phyloP scores from a whole-genome alignment of 1,140 invertebrate genomes.

The Drosophila gunungcola region DNA sequence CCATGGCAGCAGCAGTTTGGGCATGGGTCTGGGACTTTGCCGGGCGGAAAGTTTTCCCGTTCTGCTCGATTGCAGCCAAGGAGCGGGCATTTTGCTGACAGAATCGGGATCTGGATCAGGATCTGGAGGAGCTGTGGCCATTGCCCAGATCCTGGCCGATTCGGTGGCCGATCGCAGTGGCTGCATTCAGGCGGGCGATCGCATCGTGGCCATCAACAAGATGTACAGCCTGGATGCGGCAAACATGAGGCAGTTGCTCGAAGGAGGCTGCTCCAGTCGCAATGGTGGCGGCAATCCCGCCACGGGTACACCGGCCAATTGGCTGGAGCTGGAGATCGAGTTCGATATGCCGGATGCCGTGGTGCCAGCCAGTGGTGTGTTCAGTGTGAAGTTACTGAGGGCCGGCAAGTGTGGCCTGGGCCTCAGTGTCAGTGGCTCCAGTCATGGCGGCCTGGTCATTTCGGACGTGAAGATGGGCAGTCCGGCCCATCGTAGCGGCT shows the following conservation, averaged over 20 bases:
- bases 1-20: constrained; percentile 59
- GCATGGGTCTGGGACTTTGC: constrained; percentile 72
- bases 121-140: constrained; percentile 58
- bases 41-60: constrained; percentile 82
- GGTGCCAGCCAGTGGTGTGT: constrained; percentile 94
- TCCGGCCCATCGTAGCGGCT: constrained; percentile 94
- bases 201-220: constrained; percentile 93
- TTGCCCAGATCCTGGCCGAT: constrained; percentile 76
- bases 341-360: constrained; percentile 97
- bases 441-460: constrained; percentile 88
- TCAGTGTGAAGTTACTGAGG: constrained; percentile 94
- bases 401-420: constrained; percentile 91
- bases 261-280: constrained; percentile 21
- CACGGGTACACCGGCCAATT: constrained; percentile 48
- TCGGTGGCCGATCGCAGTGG: constrained; percentile 87
- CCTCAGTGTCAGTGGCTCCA: constrained; percentile 91
- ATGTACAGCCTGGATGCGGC: constrained; percentile 87
- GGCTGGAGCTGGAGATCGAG: constrained; percentile 91
- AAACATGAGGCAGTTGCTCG: constrained; percentile 85
- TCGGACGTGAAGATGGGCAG: constrained; percentile 95
- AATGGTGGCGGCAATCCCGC: neutral
- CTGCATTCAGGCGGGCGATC: constrained; percentile 92
- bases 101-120: constrained; percentile 8
- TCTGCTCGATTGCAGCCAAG: constrained; percentile 81
- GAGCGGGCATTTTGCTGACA: constrained; percentile 73